Conservation (phyloP, 1,140 invertebrate species). For the Scaptomyza hsui region DNA sequence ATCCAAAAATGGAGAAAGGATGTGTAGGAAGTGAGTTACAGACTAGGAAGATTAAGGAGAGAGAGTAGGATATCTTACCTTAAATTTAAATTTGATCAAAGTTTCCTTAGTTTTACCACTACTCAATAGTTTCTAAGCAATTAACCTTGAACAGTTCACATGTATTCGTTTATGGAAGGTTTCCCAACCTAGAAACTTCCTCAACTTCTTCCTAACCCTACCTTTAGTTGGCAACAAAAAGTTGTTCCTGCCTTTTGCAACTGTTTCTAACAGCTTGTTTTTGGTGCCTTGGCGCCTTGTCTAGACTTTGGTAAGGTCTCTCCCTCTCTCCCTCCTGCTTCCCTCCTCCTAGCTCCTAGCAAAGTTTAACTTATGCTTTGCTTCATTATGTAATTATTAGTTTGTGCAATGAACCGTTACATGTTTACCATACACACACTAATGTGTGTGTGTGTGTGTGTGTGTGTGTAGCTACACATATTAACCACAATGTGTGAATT, state of each 20-base stretch:
- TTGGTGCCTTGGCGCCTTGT: conserved; percentile 1
- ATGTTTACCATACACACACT: conserved; percentile 29
- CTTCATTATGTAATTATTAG: conserved; percentile 80
- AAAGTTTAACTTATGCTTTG: conserved; percentile 67
- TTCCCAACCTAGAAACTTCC: background rate
- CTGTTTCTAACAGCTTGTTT: too few relatives aligned
- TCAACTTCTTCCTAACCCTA: too few relatives aligned
- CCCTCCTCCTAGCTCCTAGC: conserved; percentile 6
- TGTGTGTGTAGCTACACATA: conserved; percentile 11
- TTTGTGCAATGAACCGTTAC: conserved; percentile 77
- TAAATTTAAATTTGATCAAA: too few relatives aligned
- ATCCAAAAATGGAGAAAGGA: background rate
- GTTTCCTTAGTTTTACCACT: too few relatives aligned
- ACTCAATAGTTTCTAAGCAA: background rate
- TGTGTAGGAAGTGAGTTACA: background rate
- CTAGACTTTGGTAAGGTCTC: background rate
- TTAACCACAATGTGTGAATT: conserved; percentile 53
- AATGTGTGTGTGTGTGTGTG: background rate
- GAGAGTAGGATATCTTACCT: too few relatives aligned
- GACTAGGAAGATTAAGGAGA: background rate
- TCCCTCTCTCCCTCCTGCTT: background rate
- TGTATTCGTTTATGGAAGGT: background rate
- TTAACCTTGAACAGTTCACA: conserved; percentile 3
- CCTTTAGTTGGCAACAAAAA: too few relatives aligned
- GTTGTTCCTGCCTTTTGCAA: background rate